A percentile compares a stretch with the other conserved stretches of the same genome.
Evolutionary conservation across 2,888 invertebrate genomes (phyloP).

Genomic region (Gryllus longicercus): DNA sequence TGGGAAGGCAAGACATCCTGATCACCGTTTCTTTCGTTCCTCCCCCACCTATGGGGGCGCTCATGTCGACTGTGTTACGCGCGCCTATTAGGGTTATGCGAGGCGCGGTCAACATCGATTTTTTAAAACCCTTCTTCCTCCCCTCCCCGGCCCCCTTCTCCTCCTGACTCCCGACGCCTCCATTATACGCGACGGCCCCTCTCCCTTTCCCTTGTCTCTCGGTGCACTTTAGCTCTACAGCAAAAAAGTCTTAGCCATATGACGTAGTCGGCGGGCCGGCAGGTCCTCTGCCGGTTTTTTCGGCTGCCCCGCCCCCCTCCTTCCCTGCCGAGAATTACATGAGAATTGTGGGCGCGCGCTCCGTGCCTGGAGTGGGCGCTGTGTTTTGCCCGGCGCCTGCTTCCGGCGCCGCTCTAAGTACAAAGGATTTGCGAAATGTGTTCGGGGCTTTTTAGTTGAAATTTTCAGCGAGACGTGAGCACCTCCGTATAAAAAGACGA

Average conservation of each 20-base stretch:
- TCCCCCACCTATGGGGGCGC: not conserved
- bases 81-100: slow-evolving; percentile 2
- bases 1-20: not conserved
- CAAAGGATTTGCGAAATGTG: slow-evolving; percentile 17
- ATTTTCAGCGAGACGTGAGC: not conserved
- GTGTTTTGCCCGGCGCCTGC: not conserved
- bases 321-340: not conserved
- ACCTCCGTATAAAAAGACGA: too few species aligned
- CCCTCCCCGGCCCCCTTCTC: not conserved
- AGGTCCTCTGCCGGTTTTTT: not conserved
- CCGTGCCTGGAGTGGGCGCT: not conserved
- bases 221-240: not conserved
- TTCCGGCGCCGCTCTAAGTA: not conserved
- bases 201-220: not conserved
- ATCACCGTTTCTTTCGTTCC: not conserved
- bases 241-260: slow-evolving; percentile 17
- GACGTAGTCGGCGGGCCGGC: slow-evolving; percentile 17
- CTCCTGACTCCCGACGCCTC: not conserved
- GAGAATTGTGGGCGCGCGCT: not conserved
- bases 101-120: not conserved
- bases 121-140: not conserved
- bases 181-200: not conserved
- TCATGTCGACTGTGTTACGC: not conserved
- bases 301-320: not conserved
- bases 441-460: slow-evolving; percentile 17